These are phyloP conservation scores for Chaetodon auriga DNA, from an alignment of 2,113 vertebrate species.

Conservation along the genomic window DNA sequence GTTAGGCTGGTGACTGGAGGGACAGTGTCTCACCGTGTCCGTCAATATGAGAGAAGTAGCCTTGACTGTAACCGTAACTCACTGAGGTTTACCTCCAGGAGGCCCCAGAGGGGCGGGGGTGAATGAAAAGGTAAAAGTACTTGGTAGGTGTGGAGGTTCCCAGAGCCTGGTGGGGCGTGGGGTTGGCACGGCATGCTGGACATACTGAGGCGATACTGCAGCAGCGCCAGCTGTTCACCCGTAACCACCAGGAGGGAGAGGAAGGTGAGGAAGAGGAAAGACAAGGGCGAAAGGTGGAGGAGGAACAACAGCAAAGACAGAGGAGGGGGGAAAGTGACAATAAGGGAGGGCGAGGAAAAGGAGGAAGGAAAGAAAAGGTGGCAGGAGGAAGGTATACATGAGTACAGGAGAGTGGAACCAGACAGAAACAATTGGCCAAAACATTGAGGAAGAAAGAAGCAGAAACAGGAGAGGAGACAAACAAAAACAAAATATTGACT, in stretches of 20 bases:
- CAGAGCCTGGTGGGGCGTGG: constrained; percentile 92
- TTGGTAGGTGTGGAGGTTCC: constrained; percentile 98
- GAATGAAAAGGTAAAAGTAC: constrained; percentile 92
- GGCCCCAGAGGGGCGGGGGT: constrained; percentile 74
- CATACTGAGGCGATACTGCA: constrained; percentile 98
- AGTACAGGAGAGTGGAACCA: constrained; percentile 68
- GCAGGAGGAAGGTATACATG: constrained; percentile 39
- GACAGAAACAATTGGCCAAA: constrained; percentile 46
- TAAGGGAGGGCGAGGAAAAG: constrained; percentile 32
- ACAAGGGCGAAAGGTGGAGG: constrained; percentile 28
- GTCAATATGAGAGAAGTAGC: constrained; percentile 61
- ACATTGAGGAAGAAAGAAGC: constrained; percentile 39
- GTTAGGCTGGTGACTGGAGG: neutral
- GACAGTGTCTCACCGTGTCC: neutral
- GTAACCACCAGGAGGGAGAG: constrained; percentile 75
- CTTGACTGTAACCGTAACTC: constrained; percentile 54
- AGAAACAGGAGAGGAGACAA: constrained; percentile 66
- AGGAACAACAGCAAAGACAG: constrained; percentile 18
- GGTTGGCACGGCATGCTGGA: constrained; percentile 94
- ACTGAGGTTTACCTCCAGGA: constrained; percentile 79
- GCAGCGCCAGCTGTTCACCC: constrained; percentile 97
- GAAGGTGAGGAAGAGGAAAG: constrained; percentile 69
- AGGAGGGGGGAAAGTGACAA: neutral
- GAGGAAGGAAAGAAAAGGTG: constrained; percentile 1
- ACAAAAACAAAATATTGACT: constrained; percentile 70